Conservation (phyloP, 2,113 vertebrate genomes). For the Psephotus haematonotus region DNA sequence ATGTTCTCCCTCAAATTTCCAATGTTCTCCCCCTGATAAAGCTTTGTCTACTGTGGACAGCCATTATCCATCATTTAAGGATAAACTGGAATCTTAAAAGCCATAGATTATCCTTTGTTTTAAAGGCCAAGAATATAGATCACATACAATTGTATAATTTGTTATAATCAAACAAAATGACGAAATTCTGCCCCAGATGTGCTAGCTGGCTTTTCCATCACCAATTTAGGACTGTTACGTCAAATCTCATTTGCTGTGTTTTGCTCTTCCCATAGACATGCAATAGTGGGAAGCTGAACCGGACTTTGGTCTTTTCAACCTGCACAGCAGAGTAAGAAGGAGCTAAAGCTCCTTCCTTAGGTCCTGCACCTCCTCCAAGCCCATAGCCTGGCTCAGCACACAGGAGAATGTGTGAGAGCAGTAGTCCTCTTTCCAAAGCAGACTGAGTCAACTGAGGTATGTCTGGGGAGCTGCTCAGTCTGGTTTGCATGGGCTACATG, state of each 20-base stretch:
- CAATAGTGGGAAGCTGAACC: background rate
- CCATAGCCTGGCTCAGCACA: background rate
- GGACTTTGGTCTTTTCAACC: background rate
- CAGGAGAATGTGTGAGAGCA: background rate
- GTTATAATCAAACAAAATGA: background rate
- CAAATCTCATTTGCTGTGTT: background rate
- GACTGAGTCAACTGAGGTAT: background rate
- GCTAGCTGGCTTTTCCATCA: background rate
- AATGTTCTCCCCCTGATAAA: background rate
- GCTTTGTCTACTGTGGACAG: background rate
- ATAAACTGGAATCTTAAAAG: background rate
- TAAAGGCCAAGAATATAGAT: slow-evolving; percentile 14
- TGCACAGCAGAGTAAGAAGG: background rate
- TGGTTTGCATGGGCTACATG: background rate
- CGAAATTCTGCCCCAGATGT: background rate
- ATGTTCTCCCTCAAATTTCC: background rate
- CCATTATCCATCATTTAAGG: background rate
- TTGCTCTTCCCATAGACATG: background rate
- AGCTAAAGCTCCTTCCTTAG: background rate
- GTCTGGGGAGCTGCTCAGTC: background rate
- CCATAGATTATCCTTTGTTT: background rate
- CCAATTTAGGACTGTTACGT: background rate
- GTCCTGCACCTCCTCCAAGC: background rate
- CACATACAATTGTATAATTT: background rate
- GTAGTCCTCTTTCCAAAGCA: background rate